Evolutionary conservation across 1,140 invertebrate genomes (phyloP).

Genomic region (Pseudomyrmex dendroicus): DNA sequence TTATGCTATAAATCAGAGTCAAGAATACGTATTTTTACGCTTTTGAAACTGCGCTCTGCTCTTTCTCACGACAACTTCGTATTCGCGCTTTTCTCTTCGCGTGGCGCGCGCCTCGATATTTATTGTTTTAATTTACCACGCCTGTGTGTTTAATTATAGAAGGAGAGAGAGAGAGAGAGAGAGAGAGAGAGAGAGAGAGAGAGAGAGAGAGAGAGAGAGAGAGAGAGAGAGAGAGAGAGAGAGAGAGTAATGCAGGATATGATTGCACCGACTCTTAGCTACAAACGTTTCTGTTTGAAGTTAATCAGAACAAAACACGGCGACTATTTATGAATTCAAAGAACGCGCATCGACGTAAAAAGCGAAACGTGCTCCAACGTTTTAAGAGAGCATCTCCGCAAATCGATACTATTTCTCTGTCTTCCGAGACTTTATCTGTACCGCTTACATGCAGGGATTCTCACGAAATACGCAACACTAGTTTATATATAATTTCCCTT

Average conservation of each 20-base stretch:
- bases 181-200: no score
- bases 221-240: no score
- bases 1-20: slow-evolving; percentile 13
- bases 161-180: no score
- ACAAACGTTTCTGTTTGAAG: slow-evolving; percentile 62
- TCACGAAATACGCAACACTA: no score
- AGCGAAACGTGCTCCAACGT: not conserved
- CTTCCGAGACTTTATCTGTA: not conserved
- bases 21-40: slow-evolving; percentile 17
- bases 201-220: no score
- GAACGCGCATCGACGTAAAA: not conserved
- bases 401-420: not conserved
- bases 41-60: slow-evolving; percentile 13
- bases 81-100: slow-evolving; percentile 59
- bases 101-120: slow-evolving; percentile 72
- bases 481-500: no score
- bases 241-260: slow-evolving; percentile 20
- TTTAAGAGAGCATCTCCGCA: not conserved
- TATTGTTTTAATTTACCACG: slow-evolving; percentile 83
- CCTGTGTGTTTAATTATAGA: slow-evolving; percentile 81
- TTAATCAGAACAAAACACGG: slow-evolving; percentile 22
- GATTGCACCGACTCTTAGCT: slow-evolving; percentile 51
- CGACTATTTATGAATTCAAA: slow-evolving; percentile 15
- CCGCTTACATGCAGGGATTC: not conserved
- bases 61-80: slow-evolving; percentile 70